Base-by-base conservation (phyloP, 2,888 invertebrate genomes). In the Macroteleia sp. region DNA sequence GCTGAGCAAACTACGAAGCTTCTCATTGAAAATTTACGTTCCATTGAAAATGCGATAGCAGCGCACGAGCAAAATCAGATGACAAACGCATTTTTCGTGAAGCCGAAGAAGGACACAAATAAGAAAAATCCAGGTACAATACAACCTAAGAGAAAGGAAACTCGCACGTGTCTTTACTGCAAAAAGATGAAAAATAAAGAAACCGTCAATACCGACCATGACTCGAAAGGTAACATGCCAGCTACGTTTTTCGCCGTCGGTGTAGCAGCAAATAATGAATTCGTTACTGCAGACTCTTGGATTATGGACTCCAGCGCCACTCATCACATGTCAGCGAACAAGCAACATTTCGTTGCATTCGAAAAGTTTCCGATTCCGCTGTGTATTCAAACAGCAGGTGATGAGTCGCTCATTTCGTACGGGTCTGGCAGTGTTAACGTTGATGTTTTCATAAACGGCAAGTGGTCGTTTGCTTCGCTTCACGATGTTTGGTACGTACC, bases 201-300 rank as follows among this genome's bases (percentile, higher is more conserved):
- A n/a, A 6, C 12, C 9, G 19, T 1, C 19, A 41, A 34, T n/a
- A 28, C n/a, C n/a, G n/a, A n/a, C n/a, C n/a, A n/a, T n/a, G n/a
- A n/a, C n/a, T n/a, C 50, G 20, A 77, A 79, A 56, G 48, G n/a
- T n/a, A n/a, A n/a, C n/a, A n/a, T n/a, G n/a, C n/a, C 79, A 19
- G 56, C 54, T 34, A 12, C 71, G 19, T 81, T 79, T 46, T 30
- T 71, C 10, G 79, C 75, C 17, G 36, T 46, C n/a, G 70, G 71
- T 9, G 25, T 77, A 12, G 59, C 64, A 59, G 74, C 46, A 0
- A 67, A 73, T 39, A 69, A 20, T n/a, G 56, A 73, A 9, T 52
- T 41, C 16, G 66, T 66, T 34, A 8, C 71, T 4, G 46, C 76
- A 66, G 80, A 82, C 50, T 54, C 70, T 2, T 81, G 82, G 82